Evolutionary conservation across 2,113 vertebrate genomes (phyloP).

Genomic region (Andinoacara biseriatus): DNA sequence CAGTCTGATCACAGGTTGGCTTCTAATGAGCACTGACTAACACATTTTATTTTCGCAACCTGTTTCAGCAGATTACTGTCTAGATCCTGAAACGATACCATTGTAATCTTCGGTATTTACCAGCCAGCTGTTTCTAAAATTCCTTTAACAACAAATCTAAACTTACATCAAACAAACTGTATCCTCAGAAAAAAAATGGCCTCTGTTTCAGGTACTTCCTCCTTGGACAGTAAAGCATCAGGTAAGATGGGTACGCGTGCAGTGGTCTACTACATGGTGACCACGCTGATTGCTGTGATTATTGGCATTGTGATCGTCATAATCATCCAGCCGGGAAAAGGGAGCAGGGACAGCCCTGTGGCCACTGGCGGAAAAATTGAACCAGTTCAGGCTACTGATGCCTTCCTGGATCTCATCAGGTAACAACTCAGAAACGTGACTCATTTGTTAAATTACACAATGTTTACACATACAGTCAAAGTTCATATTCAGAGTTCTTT

Average conservation of each 20-base stretch:
- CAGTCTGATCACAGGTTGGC: conserved; percentile 92
- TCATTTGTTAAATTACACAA: background rate
- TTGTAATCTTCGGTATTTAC: background rate
- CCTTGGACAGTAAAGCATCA: conserved; percentile 92
- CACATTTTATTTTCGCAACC: background rate
- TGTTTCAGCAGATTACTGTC: background rate
- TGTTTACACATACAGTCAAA: background rate
- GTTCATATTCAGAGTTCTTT: background rate
- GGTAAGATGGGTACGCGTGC: conserved; percentile 93
- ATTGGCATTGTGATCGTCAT: conserved; percentile 93
- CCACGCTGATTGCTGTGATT: conserved; percentile 93
- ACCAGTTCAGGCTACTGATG: conserved; percentile 89
- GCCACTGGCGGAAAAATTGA: conserved; percentile 83
- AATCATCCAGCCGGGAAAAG: conserved; percentile 92
- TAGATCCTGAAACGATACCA: background rate
- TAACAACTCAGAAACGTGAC: conserved; percentile 42
- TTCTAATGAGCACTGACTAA: background rate
- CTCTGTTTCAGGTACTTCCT: conserved; percentile 88
- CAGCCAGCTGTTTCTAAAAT: background rate
- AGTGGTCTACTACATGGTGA: conserved; percentile 93
- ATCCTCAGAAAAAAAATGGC: background rate
- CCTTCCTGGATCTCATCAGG: conserved; percentile 97
- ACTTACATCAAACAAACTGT: background rate
- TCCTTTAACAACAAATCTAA: background rate
- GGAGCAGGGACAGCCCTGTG: conserved; percentile 86